Evolutionary conservation across 2,797 vertebrate species (phyloP).

Genomic region (Limnodromus scolopaceus): DNA sequence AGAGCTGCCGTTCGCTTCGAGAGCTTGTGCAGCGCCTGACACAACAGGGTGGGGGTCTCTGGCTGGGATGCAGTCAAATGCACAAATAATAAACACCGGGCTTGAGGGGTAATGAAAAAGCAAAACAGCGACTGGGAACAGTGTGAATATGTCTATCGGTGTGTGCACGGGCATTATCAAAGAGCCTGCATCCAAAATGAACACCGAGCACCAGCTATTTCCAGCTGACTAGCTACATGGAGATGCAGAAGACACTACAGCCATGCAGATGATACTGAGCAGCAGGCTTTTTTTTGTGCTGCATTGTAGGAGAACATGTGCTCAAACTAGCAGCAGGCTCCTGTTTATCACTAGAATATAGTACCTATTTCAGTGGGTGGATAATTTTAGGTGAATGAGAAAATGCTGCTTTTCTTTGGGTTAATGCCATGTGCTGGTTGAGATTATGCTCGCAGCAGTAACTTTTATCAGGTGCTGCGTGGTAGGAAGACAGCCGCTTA

Average conservation of each 20-base stretch:
- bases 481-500: background rate
- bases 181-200: background rate
- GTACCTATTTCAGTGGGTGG: constrained; percentile 51
- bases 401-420: constrained; percentile 21
- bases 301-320: background rate
- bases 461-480: constrained; percentile 38
- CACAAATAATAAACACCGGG: background rate
- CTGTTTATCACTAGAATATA: background rate
- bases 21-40: background rate
- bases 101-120: background rate
- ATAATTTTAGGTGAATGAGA: constrained; percentile 53
- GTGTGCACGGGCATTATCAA: background rate
- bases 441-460: background rate
- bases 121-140: background rate
- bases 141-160: background rate
- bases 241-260: background rate
- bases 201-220: background rate
- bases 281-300: background rate
- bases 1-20: background rate
- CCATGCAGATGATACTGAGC: background rate
- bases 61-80: background rate
- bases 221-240: background rate
- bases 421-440: constrained; percentile 8
- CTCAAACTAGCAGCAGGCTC: constrained; percentile 16
- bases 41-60: background rate